Percentiles rank a stretch among this genome's conserved stretches.
Evolutionary conservation across 2,113 vertebrate genomes (phyloP).

Genomic region (Tretioscincus oriximinensis): DNA sequence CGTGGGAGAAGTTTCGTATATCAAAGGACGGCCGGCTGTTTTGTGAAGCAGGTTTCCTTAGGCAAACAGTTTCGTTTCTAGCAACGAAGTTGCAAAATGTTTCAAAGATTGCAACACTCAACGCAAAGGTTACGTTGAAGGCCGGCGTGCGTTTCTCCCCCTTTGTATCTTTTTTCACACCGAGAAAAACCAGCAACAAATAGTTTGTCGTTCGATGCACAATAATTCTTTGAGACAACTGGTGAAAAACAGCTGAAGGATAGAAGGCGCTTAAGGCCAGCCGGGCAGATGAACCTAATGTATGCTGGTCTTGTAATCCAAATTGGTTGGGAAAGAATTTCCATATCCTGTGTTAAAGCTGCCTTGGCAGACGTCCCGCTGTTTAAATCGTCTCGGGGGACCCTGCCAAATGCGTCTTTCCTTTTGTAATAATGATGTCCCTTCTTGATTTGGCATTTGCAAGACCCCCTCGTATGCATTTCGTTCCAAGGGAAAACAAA

Average conservation of each 20-base stretch:
- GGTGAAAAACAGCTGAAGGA: slow-evolving; percentile 27
- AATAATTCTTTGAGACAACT: slow-evolving; percentile 25
- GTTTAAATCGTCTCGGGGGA: slow-evolving; percentile 16
- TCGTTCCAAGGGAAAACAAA: neutral
- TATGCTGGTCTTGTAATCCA: neutral
- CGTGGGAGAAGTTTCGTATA: too few relatives aligned
- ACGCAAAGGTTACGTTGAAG: too few relatives aligned
- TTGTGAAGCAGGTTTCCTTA: too few relatives aligned
- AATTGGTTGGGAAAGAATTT: slow-evolving; percentile 8
- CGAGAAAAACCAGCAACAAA: neutral
- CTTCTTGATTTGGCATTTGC: slow-evolving; percentile 27
- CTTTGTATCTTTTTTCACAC: neutral
- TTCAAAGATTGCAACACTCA: too few relatives aligned
- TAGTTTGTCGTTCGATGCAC: accelerated
- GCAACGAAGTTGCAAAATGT: too few relatives aligned
- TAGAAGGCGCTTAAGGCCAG: neutral
- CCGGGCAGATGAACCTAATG: slow-evolving; percentile 11
- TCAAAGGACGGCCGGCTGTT: too few relatives aligned
- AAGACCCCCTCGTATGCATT: slow-evolving; percentile 30
- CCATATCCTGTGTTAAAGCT: slow-evolving; percentile 19
- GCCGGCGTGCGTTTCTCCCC: too few relatives aligned
- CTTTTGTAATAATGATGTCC: slow-evolving; percentile 31
- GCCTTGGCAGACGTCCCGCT: slow-evolving; percentile 43
- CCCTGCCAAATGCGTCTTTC: slow-evolving; percentile 31
- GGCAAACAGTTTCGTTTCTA: too few relatives aligned